Percentiles rank a stretch among this genome's conserved stretches.
Evolutionary conservation across 2,888 invertebrate genomes (phyloP).

Genomic region (Seira ritae): DNA sequence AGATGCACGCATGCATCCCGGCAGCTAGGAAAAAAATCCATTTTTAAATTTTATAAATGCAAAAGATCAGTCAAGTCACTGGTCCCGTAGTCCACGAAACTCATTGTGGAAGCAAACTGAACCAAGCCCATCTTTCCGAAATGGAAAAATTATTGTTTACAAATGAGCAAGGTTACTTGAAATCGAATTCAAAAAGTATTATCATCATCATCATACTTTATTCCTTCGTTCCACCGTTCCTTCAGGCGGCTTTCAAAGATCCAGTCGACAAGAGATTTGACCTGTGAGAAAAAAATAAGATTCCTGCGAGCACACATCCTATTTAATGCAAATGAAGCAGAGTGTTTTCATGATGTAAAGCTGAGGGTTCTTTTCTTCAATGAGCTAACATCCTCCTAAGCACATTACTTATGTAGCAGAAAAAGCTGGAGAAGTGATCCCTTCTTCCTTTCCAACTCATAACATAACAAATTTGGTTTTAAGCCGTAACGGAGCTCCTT

Average conservation of each 20-base stretch:
- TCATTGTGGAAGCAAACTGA: background rate
- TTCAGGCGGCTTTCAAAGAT: constrained; percentile 27
- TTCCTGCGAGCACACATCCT: constrained; percentile 36
- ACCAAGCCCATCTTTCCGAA: constrained; percentile 8
- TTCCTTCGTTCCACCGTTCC: constrained; percentile 21
- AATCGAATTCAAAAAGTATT: too few species aligned
- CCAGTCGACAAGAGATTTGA: constrained; percentile 49
- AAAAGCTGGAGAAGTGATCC: constrained; percentile 2
- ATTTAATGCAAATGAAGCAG: constrained; percentile 56
- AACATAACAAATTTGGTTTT: constrained; percentile 14
- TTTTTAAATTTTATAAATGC: background rate
- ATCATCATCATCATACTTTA: background rate
- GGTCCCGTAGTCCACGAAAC: background rate
- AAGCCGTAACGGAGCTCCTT: constrained; percentile 44
- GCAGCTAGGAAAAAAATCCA: constrained; percentile 22
- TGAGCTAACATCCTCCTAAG: too few species aligned
- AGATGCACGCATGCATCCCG: constrained; percentile 53
- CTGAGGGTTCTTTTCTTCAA: background rate
- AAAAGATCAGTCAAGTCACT: constrained; percentile 18
- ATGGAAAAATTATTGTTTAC: constrained; percentile 21
- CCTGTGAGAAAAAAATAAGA: constrained; percentile 49
- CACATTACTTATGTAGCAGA: background rate
- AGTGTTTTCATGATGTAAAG: background rate
- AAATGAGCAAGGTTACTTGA: background rate
- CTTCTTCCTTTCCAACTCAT: background rate